Conservation (phyloP, 1,140 invertebrate species). For the Akabosia matsudoensis region DNA sequence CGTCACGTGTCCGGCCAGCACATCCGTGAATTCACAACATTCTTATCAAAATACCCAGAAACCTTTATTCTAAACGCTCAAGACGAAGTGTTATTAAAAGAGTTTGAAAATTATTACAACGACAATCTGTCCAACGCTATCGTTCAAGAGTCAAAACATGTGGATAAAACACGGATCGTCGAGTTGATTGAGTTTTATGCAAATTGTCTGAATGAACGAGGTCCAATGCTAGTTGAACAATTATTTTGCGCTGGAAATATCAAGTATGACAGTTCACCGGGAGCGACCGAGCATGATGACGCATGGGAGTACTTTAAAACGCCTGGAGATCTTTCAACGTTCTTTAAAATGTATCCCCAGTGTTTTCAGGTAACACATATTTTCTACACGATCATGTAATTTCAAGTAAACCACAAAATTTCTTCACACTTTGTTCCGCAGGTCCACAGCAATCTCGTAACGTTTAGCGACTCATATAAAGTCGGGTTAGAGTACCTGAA, state of each 20-base stretch:
- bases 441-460: conserved; percentile 84
- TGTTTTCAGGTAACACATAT: conserved; percentile 41
- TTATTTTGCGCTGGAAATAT: conserved; percentile 76
- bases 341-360: conserved; percentile 70
- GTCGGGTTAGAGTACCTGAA: conserved; percentile 28
- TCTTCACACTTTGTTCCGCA: conserved; percentile 59
- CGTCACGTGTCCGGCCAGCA: conserved; percentile 90
- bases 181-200: conserved; percentile 64
- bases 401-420: conserved; percentile 14
- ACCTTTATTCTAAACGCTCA: conserved; percentile 78
- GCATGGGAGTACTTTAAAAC: conserved; percentile 74
- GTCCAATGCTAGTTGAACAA: conserved; percentile 77
- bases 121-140: conserved; percentile 56
- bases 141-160: background rate
- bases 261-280: conserved; percentile 56
- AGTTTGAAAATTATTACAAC: conserved; percentile 61
- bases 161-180: background rate
- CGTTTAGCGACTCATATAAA: conserved; percentile 43
- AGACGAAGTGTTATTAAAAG: conserved; percentile 72
- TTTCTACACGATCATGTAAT: background rate
- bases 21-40: conserved; percentile 85
- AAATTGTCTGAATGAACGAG: conserved; percentile 70
- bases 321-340: conserved; percentile 76
- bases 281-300: conserved; percentile 57
- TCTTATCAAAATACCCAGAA: conserved; percentile 77